A percentile compares a stretch with the other conserved stretches of the same genome.
Evolutionary conservation across 2,888 invertebrate species (phyloP).

Genomic region (Drosophila affinis): DNA sequence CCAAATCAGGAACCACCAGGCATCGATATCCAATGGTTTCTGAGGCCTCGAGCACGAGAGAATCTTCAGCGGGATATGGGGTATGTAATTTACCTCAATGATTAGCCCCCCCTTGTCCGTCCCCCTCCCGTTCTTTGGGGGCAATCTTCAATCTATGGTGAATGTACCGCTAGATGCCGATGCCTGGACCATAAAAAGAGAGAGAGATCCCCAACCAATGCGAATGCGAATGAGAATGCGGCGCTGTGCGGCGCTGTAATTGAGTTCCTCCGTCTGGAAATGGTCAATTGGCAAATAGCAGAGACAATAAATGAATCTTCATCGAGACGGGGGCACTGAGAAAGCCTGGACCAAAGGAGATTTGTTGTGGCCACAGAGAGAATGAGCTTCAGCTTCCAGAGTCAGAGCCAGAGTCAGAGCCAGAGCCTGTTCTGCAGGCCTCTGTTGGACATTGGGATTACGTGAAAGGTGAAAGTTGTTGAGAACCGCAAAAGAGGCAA

Average conservation of each 20-base stretch:
- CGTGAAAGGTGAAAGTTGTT: slow-evolving; percentile 84
- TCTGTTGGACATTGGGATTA: slow-evolving; percentile 70
- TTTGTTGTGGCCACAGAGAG: background rate
- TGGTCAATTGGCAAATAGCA: slow-evolving; percentile 60
- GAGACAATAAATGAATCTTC: slow-evolving; percentile 66
- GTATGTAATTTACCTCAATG: slow-evolving; percentile 44
- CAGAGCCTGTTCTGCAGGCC: slow-evolving; percentile 35
- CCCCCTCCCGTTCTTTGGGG: background rate
- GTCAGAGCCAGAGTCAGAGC: slow-evolving; percentile 21
- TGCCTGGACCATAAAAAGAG: slow-evolving; percentile 66
- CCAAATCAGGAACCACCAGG: slow-evolving; percentile 14
- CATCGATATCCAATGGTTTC: no score
- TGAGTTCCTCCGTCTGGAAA: slow-evolving; percentile 53
- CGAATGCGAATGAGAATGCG: slow-evolving; percentile 26
- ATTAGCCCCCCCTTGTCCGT: slow-evolving; percentile 4
- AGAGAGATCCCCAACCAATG: slow-evolving; percentile 10
- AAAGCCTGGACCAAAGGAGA: slow-evolving; percentile 18
- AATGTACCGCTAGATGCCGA: slow-evolving; percentile 71
- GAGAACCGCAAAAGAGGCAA: slow-evolving; percentile 65
- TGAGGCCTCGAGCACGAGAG: background rate
- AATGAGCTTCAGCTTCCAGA: slow-evolving; percentile 17
- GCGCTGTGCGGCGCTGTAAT: slow-evolving; percentile 37
- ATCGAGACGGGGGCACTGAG: slow-evolving; percentile 16
- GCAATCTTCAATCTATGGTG: slow-evolving; percentile 51
- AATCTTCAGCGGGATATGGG: slow-evolving; percentile 26